Evolutionary conservation across 2,797 vertebrate species (phyloP), one percentile per base, ranked within the genome.

Genomic region (Alexandromys oeconomus): DNA sequence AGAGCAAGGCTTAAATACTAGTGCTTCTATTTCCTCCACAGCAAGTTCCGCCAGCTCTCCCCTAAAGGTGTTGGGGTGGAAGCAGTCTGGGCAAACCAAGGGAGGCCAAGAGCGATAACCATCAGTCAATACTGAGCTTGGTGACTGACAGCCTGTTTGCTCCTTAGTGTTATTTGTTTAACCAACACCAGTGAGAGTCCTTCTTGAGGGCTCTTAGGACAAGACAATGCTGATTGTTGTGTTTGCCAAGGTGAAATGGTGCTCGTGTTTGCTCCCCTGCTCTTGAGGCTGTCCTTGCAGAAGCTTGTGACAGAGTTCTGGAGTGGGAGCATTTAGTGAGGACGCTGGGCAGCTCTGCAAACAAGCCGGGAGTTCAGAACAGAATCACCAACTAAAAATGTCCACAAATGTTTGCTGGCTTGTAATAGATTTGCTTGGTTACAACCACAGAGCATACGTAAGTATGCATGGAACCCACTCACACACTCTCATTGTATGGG

Each of bases 141-240:
- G 59, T 82, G 15, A 2, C 76, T n/a, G 81, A 81, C 76, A 40
- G 85, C 81, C 48, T 92, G 71, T 59, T 80, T 40, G 95, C 86
- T 80, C 31, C 59, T 81, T 48, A 79, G 51, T 46, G 78, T 79
- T 97, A 79, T 96, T 97, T 97, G 93, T 90, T 97, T 96, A 97
- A 95, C 94, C 94, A 94, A 71, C 86, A 85, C 37, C 76, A 96
- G 95, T 76, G 93, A 97, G 95, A 93, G 97, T 94, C 92, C 82
- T 92, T 59, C 81, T 94, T 95, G 94, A 96, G 85, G 86, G 54
- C 96, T 90, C 94, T 95, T 96, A 97, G 93, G 93, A 87, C 85
- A 94, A 67, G 61, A 63, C 88, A 96, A 78, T 13, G 63, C 51
- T 96, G 89, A 93, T 95, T 89, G 88, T 74, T 57, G 92, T 96